Conservation (phyloP, 2,888 invertebrate species). For the Hyposoter dolosus region DNA sequence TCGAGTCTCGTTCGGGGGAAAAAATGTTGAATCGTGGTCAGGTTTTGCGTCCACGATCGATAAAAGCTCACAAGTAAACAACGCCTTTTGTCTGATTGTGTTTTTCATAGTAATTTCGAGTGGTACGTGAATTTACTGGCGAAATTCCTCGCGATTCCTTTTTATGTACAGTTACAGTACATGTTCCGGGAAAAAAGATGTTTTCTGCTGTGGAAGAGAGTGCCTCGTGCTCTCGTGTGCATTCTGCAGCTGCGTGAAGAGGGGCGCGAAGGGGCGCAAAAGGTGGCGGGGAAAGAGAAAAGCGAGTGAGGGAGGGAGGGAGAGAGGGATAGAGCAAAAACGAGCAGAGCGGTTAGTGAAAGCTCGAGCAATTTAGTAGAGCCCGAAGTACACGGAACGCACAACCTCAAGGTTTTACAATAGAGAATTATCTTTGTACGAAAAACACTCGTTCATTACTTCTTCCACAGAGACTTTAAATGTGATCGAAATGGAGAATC, state of each 20-base stretch:
- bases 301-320: slow-evolving; percentile 26
- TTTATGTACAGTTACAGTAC: neutral
- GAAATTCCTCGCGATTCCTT: neutral
- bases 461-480: slow-evolving; percentile 4
- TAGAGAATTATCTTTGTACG: slow-evolving; percentile 8
- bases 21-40: neutral
- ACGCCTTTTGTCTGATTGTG: neutral
- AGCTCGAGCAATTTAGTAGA: slow-evolving; percentile 34
- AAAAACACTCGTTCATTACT: neutral
- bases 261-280: slow-evolving; percentile 1
- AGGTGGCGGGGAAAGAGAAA: neutral
- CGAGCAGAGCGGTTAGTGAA: slow-evolving; percentile 40
- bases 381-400: slow-evolving; percentile 21
- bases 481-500: slow-evolving; percentile 84
- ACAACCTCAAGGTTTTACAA: slow-evolving; percentile 34
- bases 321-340: slow-evolving; percentile 22
- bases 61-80: neutral
- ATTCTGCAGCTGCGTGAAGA: neutral
- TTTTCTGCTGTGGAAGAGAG: neutral
- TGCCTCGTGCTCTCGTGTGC: neutral
- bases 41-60: neutral
- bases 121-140: neutral
- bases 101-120: neutral
- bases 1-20: neutral
- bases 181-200: neutral